Evolutionary conservation across 2,113 vertebrate species (phyloP), one percentile per base, ranked within the genome.

Genomic region (Leucopsar rothschildi): DNA sequence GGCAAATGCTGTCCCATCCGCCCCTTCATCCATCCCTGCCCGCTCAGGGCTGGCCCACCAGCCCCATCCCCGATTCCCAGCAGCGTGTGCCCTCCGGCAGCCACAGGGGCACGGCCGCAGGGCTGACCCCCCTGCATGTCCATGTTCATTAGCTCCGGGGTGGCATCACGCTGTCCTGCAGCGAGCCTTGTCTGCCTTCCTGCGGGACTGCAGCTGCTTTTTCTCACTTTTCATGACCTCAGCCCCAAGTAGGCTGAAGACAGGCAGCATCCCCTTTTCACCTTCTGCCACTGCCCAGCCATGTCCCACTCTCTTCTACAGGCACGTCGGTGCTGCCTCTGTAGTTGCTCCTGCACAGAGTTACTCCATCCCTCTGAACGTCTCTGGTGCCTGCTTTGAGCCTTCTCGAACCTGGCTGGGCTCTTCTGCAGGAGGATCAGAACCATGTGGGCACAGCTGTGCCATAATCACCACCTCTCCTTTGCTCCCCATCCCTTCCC

Each of bases 301-400:
- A 31, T 1, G 1, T 29, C 49, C 64, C 2, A 1, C 19, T 72
- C 59, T 50, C 40, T 73, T 19, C 42, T 37, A 44, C 0, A 12
- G 70, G 37, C 28, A 53, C 45, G 37, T 68, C 28, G 10, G 18
- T 60, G 71, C 25, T 6, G 5, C 35, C 59, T 47, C 78, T 5
- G 8, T 27, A 35, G 40, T 0, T n/a, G 82, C 29, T 79, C 35
- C 71, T 12, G 49, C 71, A 59, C 47, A 15, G 63, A 90, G 61
- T 66, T 76, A 80, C 55, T 88, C 53, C 1, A 11, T 59, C 79
- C 63, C 57, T 78, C 42, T 28, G 79, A 80, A 19, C 0, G 0
- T 20, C 40, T 35, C 27, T 4, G 2, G 57, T 1, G 1, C 53
- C n/a, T 0, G 0, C 64, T 71, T 15, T 55, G 42, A 91, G 63